These are phyloP conservation scores for Drosophila stalkeri DNA, from an alignment of 2,888 invertebrate genomes.

Conservation along the genomic window DNA sequence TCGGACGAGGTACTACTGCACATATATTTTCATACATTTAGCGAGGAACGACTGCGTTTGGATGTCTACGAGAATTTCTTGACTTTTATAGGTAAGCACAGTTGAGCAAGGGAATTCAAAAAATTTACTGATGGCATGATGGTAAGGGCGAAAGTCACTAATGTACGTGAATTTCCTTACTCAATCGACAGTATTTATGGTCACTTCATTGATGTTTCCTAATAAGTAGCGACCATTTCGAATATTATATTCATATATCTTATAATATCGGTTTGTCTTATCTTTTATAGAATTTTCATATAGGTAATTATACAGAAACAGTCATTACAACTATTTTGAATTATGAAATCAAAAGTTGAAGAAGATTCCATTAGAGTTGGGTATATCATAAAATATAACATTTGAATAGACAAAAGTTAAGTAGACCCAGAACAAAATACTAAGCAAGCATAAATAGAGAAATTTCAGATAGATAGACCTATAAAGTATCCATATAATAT, in stretches of 20 bases:
- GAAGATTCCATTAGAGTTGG: too few relatives aligned
- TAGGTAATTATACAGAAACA: too few relatives aligned
- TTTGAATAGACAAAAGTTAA: too few relatives aligned
- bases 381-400: too few relatives aligned
- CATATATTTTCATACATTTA: conserved; percentile 89
- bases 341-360: too few relatives aligned
- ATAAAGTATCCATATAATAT: not conserved
- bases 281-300: not conserved
- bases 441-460: not conserved
- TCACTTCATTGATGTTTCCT: not conserved
- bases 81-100: conserved; percentile 87
- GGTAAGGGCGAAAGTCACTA: too few relatives aligned
- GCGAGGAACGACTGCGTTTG: conserved; percentile 87
- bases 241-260: too few relatives aligned
- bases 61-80: conserved; percentile 89
- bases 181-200: not conserved
- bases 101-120: not conserved
- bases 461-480: not conserved
- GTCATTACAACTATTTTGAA: too few relatives aligned
- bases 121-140: not conserved
- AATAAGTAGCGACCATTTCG: not conserved
- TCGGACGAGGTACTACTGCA: conserved; percentile 87
- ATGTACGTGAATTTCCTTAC: not conserved
- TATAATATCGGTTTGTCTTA: not conserved
- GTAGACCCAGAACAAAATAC: too few relatives aligned